phyloP scores from a whole-genome alignment of 1,140 invertebrate genomes.

The Trigoniulus corallinus region DNA sequence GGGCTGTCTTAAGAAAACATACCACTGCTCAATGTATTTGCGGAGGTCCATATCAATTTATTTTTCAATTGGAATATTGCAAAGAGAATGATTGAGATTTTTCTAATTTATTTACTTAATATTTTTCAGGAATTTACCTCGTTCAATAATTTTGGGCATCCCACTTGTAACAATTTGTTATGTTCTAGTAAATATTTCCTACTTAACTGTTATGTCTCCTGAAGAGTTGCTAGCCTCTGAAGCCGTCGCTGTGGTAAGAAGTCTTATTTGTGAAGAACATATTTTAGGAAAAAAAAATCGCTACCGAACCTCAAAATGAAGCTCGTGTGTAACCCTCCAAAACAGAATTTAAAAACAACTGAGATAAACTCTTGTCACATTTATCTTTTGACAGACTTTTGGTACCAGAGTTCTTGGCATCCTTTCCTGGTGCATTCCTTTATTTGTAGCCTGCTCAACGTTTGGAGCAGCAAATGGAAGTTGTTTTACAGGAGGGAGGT shows the following conservation, averaged over 20 bases:
- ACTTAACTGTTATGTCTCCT: constrained; percentile 68
- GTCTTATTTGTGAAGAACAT: too few species aligned
- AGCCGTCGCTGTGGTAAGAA: constrained; percentile 75
- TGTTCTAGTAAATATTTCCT: constrained; percentile 78
- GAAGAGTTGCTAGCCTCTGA: constrained; percentile 57
- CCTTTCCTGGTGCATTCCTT: constrained; percentile 22
- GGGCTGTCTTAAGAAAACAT: background rate
- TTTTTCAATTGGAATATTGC: background rate
- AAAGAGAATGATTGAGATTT: too few species aligned
- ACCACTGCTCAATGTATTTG: background rate
- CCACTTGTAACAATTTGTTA: constrained; percentile 73
- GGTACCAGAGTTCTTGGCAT: constrained; percentile 23
- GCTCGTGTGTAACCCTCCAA: too few species aligned
- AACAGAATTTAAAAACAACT: too few species aligned
- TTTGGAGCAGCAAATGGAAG: constrained; percentile 29
- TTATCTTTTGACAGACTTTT: constrained; percentile 19
- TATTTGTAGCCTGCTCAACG: constrained; percentile 27
- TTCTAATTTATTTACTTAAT: too few species aligned
- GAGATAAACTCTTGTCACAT: too few species aligned
- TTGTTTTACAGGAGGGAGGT: constrained; percentile 25
- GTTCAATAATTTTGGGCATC: constrained; percentile 78
- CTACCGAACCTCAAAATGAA: too few species aligned
- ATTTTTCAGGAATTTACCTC: constrained; percentile 70
- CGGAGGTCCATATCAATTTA: too few species aligned
- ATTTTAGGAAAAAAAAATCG: too few species aligned